Evolutionary conservation across 2,797 vertebrate species (phyloP).

Genomic region (Sebastes kiyomatsui): DNA sequence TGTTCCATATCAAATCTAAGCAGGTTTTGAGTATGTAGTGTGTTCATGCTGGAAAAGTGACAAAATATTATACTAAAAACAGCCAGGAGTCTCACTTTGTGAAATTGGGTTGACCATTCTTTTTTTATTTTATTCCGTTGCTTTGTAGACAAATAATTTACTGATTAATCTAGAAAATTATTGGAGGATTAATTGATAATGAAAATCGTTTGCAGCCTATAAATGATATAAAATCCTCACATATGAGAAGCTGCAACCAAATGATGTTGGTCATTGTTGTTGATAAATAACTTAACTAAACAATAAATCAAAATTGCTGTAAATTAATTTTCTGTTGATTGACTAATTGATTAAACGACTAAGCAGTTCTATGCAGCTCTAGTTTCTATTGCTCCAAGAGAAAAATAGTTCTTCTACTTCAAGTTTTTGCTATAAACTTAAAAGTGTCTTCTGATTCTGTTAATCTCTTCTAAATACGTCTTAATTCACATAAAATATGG

Average conservation of each 20-base stretch:
- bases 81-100: not conserved
- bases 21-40: too few relatives aligned
- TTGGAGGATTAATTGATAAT: not conserved
- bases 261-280: not conserved
- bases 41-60: too few relatives aligned
- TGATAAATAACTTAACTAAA: not conserved
- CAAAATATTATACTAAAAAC: too few relatives aligned
- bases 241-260: not conserved
- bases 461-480: not conserved
- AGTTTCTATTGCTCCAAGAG: too few relatives aligned
- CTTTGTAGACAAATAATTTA: too few relatives aligned
- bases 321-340: not conserved
- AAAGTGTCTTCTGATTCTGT: not conserved
- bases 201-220: not conserved
- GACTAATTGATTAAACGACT: not conserved
- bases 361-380: too few relatives aligned
- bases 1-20: too few relatives aligned
- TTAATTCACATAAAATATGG: too few relatives aligned
- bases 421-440: not conserved
- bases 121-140: not conserved
- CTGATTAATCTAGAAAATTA: not conserved
- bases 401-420: not conserved
- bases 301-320: not conserved
- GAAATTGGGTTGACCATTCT: not conserved
- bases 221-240: not conserved